Evolutionary conservation across 2,797 vertebrate genomes (phyloP).

Genomic region (Peromyscus aztecus): DNA sequence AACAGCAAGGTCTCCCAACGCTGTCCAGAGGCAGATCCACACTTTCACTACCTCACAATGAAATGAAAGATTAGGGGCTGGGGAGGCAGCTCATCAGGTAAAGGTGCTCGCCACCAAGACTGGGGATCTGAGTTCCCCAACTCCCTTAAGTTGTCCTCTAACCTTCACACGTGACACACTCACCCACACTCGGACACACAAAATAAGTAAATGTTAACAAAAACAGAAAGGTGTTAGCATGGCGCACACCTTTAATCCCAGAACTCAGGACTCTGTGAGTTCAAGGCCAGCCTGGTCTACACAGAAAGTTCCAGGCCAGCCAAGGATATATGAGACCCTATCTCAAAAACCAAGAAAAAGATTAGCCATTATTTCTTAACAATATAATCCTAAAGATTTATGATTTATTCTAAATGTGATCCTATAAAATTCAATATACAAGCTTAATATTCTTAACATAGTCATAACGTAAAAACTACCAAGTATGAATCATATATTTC

Average conservation of each 20-base stretch:
- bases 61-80: background rate
- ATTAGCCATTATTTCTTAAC: constrained; percentile 1
- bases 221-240: background rate
- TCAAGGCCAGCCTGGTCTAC: background rate
- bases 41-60: background rate
- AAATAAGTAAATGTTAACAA: background rate
- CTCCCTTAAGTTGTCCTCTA: background rate
- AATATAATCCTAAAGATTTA: background rate
- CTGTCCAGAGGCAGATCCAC: background rate
- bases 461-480: constrained; percentile 26
- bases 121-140: background rate
- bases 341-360: background rate
- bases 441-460: background rate
- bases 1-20: background rate
- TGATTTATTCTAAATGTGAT: constrained; percentile 14
- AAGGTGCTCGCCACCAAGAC: too few relatives aligned
- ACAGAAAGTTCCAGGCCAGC: background rate
- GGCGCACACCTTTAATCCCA: background rate
- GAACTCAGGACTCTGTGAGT: background rate
- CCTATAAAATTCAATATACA: background rate
- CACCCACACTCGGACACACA: background rate
- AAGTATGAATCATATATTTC: constrained; percentile 10
- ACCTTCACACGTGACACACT: background rate
- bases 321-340: background rate
- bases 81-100: background rate